These are phyloP conservation scores for Erethizon dorsatum DNA, from an alignment of 2,797 vertebrate genomes.

Conservation along the genomic window DNA sequence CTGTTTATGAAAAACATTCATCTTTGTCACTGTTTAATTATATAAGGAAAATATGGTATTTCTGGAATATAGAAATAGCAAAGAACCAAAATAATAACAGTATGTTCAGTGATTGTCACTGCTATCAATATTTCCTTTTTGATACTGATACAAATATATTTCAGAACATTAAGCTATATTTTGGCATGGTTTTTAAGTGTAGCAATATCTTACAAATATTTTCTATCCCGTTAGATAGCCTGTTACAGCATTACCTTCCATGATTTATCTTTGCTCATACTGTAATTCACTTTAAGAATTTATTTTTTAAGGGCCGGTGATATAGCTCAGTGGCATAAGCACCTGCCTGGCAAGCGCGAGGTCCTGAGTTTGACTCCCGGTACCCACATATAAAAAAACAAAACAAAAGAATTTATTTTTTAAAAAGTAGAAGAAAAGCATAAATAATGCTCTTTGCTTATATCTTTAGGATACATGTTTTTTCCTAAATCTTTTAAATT, in stretches of 20 bases:
- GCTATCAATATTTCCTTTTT: neutral
- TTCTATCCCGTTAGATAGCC: neutral
- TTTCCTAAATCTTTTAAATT: neutral
- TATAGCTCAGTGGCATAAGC: too few relatives aligned
- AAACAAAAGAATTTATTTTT: too few relatives aligned
- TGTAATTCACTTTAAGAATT: neutral
- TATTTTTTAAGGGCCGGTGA: too few relatives aligned
- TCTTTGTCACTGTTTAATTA: neutral
- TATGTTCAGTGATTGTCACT: neutral
- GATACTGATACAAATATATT: neutral
- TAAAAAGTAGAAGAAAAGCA: constrained; percentile 13
- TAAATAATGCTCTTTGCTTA: constrained; percentile 19
- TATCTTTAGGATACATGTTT: neutral
- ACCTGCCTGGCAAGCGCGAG: too few relatives aligned
- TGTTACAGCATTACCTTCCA: neutral
- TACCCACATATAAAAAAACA: too few relatives aligned
- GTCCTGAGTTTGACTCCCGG: too few relatives aligned
- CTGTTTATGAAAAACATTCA: neutral
- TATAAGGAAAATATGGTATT: neutral
- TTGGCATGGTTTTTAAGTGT: neutral
- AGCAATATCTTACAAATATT: neutral
- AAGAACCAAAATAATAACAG: neutral
- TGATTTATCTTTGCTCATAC: neutral
- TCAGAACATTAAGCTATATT: neutral
- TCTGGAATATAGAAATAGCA: neutral